Evolutionary conservation across 2,888 invertebrate species (phyloP).

Genomic region (Eristalis pertinax): DNA sequence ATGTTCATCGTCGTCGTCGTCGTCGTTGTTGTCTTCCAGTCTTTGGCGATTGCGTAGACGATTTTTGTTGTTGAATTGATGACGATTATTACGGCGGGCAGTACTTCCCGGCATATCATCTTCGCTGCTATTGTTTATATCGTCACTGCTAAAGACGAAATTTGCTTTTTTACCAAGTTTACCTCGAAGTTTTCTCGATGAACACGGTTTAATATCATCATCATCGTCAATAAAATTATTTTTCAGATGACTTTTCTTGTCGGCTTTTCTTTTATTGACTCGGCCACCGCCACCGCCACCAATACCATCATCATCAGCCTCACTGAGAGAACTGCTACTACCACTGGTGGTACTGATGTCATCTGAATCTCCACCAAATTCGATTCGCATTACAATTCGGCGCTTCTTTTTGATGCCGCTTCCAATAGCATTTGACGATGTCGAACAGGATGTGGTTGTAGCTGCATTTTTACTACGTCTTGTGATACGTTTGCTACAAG

Average conservation of each 20-base stretch:
- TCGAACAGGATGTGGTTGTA: constrained; percentile 13
- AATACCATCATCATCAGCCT: constrained; percentile 64
- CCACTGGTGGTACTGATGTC: constrained; percentile 68
- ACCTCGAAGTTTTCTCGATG: constrained; percentile 59
- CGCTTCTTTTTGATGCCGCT: constrained; percentile 74
- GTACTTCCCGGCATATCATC: constrained; percentile 35
- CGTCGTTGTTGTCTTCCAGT: constrained; percentile 56
- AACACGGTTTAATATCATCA: constrained; percentile 56
- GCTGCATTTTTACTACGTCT: constrained; percentile 42
- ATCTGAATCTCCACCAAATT: constrained; percentile 78
- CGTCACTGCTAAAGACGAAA: constrained; percentile 68
- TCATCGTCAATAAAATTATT: constrained; percentile 12
- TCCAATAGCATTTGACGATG: neutral
- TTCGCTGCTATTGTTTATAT: constrained; percentile 19
- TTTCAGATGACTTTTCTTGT: constrained; percentile 76
- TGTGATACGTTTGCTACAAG: constrained; percentile 72
- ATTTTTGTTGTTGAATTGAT: neutral
- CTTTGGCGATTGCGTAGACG: constrained; percentile 50
- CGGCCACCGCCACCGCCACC: constrained; percentile 68
- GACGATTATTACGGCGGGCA: constrained; percentile 19
- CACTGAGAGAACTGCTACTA: constrained; percentile 65
- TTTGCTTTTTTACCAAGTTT: constrained; percentile 69
- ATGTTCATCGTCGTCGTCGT: constrained; percentile 69
- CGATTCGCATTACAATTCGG: constrained; percentile 80
- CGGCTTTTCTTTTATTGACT: constrained; percentile 75